phyloP scores from a whole-genome alignment of 2,113 vertebrate species.

The Poicephalus gulielmi region DNA sequence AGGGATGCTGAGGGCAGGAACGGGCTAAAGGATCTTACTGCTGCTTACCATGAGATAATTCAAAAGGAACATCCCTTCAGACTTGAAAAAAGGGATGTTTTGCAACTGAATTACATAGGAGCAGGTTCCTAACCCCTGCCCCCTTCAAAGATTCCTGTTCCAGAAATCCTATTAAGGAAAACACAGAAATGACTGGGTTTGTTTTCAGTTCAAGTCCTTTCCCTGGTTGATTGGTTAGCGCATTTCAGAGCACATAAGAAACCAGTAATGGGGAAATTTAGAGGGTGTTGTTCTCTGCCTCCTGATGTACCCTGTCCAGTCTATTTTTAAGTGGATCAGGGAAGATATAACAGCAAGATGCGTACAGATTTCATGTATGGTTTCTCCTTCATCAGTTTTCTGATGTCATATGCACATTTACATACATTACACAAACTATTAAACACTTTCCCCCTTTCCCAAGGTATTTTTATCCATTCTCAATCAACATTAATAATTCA shows the following conservation, averaged over 20 bases:
- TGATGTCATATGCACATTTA: neutral
- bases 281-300: neutral
- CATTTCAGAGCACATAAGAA: neutral
- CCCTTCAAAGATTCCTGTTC: neutral
- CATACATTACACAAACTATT: neutral
- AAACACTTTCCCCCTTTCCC: neutral
- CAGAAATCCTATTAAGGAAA: neutral
- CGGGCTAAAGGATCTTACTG: neutral
- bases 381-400: neutral
- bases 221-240: fast-evolving
- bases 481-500: neutral
- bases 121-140: neutral
- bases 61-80: neutral
- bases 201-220: neutral
- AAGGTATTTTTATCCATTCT: neutral
- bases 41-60: neutral
- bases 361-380: fast-evolving
- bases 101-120: neutral
- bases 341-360: neutral
- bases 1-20: neutral
- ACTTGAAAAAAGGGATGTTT: neutral
- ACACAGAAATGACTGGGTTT: fast-evolving
- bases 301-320: neutral
- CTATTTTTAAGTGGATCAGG: neutral
- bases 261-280: fast-evolving